Evolutionary conservation across 2,113 vertebrate species (phyloP), one percentile per base, ranked within the genome.

Genomic region (Cranoglanis bouderius): DNA sequence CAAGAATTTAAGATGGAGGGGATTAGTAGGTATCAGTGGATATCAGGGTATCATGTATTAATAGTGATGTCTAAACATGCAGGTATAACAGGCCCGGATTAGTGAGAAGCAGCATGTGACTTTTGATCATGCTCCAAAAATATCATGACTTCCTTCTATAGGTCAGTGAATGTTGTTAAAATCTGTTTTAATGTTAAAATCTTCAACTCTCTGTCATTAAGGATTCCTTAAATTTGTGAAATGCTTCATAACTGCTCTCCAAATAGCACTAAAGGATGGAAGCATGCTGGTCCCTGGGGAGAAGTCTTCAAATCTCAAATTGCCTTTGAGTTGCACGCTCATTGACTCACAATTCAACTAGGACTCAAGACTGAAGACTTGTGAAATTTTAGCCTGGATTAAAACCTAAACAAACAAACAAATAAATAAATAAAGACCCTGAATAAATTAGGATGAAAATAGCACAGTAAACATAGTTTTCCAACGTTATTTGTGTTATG

Each of bases 261-360:
- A 35, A 70, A 70, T 65, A 32, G 29, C 26, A 65, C 29, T 65
- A n/a, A 72, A 86, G 26, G 82, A 40, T 85, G 88, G 87, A 87
- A 90, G 88, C 90, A 83, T 72, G 83, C 82, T 80, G 40, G 49
- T 86, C 86, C 85, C 72, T 10, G 1, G 26, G 59, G 24, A 63
- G 6, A 29, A 29, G 24, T 63, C 59, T n/a, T n/a, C n/a, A n/a
- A n/a, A n/a, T n/a, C n/a, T 57, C 55, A 18, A 57, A 57, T 10
- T 57, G 18, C 55, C 29, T n/a, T 29, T 63, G 61, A n/a, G 61
- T 63, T 63, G 61, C 26, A 63, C n/a, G 61, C n/a, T n/a, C 2
- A 12, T 65, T 65, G 26, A n/a, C 63, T 65, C 29, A 65, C 29
- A 65, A n/a, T 65, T 13, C 26, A n/a, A 14, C n/a, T 14, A 2